Conservation (phyloP, 2,113 vertebrate species). For the Entomyzon cyanotis region DNA sequence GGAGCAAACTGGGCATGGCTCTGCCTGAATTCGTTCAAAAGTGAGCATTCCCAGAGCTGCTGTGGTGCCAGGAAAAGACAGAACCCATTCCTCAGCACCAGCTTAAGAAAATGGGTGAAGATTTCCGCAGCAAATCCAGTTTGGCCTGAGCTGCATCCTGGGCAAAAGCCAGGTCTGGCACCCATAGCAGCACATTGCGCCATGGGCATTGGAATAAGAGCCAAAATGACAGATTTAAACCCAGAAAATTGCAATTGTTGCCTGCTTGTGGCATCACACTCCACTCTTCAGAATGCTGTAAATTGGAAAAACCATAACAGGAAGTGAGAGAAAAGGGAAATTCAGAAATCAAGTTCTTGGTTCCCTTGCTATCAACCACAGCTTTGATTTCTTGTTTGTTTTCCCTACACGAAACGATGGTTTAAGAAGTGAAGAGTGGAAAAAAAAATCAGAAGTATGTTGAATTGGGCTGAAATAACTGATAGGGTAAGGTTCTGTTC, state of each 20-base stretch:
- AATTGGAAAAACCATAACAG: neutral
- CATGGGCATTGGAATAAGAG: neutral
- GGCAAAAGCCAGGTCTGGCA: neutral
- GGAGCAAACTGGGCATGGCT: neutral
- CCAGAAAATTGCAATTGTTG: neutral
- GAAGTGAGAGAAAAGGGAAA: neutral
- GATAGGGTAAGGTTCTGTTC: neutral
- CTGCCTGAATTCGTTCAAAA: neutral
- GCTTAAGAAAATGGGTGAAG: neutral
- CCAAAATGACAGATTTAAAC: neutral
- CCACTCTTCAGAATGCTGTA: accelerated
- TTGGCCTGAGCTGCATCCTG: neutral
- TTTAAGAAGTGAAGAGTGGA: neutral
- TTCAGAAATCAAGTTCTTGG: neutral
- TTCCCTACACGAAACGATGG: neutral
- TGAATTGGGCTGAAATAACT: neutral
- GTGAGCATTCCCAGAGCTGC: neutral
- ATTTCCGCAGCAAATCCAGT: neutral
- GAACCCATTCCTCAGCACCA: neutral
- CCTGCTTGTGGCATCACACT: neutral
- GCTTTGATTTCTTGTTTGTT: neutral
- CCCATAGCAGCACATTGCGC: neutral
- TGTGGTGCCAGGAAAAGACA: neutral
- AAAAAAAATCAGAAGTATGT: neutral
- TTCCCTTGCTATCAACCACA: neutral